These are phyloP conservation scores for Drosophila nigrodunni DNA, from an alignment of 1,140 invertebrate genomes.

Conservation along the genomic window DNA sequence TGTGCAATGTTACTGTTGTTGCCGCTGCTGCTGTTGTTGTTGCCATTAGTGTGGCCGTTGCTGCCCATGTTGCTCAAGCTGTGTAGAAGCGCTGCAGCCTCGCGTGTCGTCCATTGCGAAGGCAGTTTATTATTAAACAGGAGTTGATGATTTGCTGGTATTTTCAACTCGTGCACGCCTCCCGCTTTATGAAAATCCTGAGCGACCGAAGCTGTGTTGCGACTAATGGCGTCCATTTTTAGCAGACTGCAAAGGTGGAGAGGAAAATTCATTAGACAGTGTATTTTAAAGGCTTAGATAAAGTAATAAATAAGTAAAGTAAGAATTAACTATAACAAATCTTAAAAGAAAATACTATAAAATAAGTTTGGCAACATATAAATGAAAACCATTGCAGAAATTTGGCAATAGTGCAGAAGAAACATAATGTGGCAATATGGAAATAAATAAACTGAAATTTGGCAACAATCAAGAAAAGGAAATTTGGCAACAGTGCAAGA, in stretches of 20 bases:
- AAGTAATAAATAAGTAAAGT: conserved; percentile 4
- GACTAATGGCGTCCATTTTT: conserved; percentile 85
- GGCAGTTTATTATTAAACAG: conserved; percentile 85
- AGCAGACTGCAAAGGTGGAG: conserved; percentile 68
- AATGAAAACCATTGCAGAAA: conserved; percentile 9
- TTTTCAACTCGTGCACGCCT: conserved; percentile 85
- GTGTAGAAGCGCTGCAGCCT: conserved; percentile 80
- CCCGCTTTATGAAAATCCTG: conserved; percentile 85
- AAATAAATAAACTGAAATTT: conserved; percentile 2
- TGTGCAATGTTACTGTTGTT: conserved; percentile 36
- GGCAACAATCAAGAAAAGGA: background rate
- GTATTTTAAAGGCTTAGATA: background rate
- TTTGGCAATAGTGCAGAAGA: conserved; percentile 23
- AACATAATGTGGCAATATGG: background rate
- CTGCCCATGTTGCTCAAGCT: conserved; percentile 76
- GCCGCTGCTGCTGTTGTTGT: conserved; percentile 32
- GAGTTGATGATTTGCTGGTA: conserved; percentile 85
- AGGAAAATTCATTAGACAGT: conserved; percentile 1
- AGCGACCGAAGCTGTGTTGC: conserved; percentile 84
- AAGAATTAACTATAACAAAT: background rate
- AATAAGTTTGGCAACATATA: background rate
- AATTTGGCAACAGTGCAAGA: conserved; percentile 18
- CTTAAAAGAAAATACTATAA: conserved; percentile 2
- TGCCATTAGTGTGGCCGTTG: conserved; percentile 38
- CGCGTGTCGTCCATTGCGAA: conserved; percentile 84